Evolutionary conservation across 2,797 vertebrate genomes (phyloP).

Genomic region (Hyperoplus lanceolatus): DNA sequence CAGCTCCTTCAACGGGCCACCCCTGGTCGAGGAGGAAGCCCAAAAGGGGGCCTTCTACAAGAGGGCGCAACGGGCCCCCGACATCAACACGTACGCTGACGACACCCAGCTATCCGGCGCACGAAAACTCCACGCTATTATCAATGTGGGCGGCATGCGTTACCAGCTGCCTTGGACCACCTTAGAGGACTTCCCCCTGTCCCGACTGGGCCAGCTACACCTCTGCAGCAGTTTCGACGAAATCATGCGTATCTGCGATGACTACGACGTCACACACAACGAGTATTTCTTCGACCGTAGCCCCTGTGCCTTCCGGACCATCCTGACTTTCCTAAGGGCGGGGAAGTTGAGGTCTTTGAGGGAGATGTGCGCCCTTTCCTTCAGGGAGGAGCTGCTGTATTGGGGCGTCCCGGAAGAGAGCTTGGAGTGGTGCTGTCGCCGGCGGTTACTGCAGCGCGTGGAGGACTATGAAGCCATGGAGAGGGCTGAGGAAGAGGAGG

Average conservation of each 20-base stretch:
- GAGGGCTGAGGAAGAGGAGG: constrained; percentile 87
- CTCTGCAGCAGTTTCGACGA: constrained; percentile 96
- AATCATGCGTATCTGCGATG: constrained; percentile 95
- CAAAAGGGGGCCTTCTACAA: constrained; percentile 95
- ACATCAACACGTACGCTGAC: constrained; percentile 64
- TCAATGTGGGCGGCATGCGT: constrained; percentile 96
- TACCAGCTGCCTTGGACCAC: constrained; percentile 98
- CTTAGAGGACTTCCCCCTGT: constrained; percentile 95
- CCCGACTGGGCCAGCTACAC: constrained; percentile 93
- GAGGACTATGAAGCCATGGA: constrained; percentile 95
- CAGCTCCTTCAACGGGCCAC: constrained; percentile 88
- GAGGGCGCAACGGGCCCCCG: constrained; percentile 88
- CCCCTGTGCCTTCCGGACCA: constrained; percentile 95
- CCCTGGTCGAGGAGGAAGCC: constrained; percentile 88
- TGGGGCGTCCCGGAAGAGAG: constrained; percentile 98
- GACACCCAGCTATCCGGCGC: constrained; percentile 76
- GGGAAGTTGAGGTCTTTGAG: constrained; percentile 94
- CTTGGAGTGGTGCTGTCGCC: constrained; percentile 96
- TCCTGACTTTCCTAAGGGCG: constrained; percentile 94
- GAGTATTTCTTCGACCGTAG: constrained; percentile 99
- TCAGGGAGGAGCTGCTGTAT: constrained; percentile 97
- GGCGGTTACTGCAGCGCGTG: constrained; percentile 93
- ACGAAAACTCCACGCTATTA: constrained; percentile 91
- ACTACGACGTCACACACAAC: constrained; percentile 94
- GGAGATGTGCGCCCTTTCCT: constrained; percentile 96